Conservation (phyloP, 2,888 invertebrate genomes). For the Oscheius onirici region DNA sequence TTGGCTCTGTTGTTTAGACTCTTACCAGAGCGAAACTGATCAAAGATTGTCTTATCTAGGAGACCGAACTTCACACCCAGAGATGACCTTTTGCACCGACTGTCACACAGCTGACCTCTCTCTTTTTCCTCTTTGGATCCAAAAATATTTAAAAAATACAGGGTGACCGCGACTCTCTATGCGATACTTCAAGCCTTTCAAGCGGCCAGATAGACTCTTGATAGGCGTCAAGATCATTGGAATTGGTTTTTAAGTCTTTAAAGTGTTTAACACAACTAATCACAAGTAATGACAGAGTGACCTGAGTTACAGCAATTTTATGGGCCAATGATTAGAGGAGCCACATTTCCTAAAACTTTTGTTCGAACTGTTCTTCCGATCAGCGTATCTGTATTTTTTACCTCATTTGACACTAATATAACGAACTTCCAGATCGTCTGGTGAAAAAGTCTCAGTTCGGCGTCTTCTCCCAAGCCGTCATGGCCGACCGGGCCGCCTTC, state of each 20-base stretch:
- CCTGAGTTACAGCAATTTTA: too few relatives aligned
- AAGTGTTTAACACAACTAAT: too few relatives aligned
- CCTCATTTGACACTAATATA: too few relatives aligned
- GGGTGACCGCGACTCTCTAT: constrained; percentile 2
- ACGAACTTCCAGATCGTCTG: constrained; percentile 12
- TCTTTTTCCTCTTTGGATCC: constrained; percentile 9
- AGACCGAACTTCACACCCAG: constrained; percentile 9
- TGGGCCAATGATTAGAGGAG: too few relatives aligned
- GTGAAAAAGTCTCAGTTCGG: constrained; percentile 14
- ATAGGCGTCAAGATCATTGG: neutral
- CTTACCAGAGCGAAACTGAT: neutral
- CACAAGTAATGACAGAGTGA: too few relatives aligned
- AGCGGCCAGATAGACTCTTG: constrained; percentile 11
- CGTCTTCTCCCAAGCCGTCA: constrained; percentile 4
- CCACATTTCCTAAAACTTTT: too few relatives aligned
- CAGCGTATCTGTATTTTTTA: too few relatives aligned
- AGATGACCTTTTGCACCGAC: neutral
- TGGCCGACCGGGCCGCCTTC: constrained; percentile 15
- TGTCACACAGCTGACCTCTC: neutral
- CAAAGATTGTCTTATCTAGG: constrained; percentile 20
- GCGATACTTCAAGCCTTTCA: neutral
- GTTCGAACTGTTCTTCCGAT: too few relatives aligned
- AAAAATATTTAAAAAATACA: too few relatives aligned
- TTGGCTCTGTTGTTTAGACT: neutral
- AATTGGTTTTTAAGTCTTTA: constrained; percentile 4